Base-by-base conservation (phyloP, 2,888 invertebrate genomes). In the Meandrusa payeni region DNA sequence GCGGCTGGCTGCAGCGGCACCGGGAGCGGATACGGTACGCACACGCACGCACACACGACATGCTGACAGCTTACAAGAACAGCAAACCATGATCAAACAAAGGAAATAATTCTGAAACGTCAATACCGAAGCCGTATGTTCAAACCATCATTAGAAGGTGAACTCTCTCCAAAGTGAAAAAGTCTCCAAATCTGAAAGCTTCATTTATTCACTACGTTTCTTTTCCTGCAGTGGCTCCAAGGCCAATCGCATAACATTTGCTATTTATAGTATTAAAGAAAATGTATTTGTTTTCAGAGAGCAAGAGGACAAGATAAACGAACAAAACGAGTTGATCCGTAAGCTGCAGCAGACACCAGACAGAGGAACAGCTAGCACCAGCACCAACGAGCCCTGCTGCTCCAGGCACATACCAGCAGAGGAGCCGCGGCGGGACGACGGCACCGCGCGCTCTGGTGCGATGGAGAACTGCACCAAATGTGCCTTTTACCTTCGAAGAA, bases 281-380 rank as follows among this genome's bases (percentile, higher is more conserved):
- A 12, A 15, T 27, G 19, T 10, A 17, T 17, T 9, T 11, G 4
- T 20, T 58, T 54, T 3, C 59, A 81, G 80, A 29, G 68, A 71
- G 26, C 75, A 72, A 61, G 70, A 76, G 44, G 52, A 63, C 2
- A 57, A 54, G 28, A 66, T 81, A 7, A 65, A 68, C 48, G 59
- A 65, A 32, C 79, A 79, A 43, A 69, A 76, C 5, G 41, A 45
- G 0, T 22, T 63, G 4, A 64, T 82, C 22, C 31, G 48, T 1
- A 29, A 44, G 1, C 49, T 82, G 1, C 63, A 61, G 20, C 48
- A 48, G 5, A 58, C 57, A 4, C 22, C 70, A 5, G 50, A 52
- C 24, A 38, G 32, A 7, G 29, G 39, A 2, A 28, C 9, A 1
- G 13, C 11, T 2, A 48, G 26, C 5, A 37, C 41, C 13, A 20